A percentile compares a stretch with the other conserved stretches of the same genome.
phyloP scores from a whole-genome alignment of 2,113 vertebrate species.

The Rostratula benghalensis region DNA sequence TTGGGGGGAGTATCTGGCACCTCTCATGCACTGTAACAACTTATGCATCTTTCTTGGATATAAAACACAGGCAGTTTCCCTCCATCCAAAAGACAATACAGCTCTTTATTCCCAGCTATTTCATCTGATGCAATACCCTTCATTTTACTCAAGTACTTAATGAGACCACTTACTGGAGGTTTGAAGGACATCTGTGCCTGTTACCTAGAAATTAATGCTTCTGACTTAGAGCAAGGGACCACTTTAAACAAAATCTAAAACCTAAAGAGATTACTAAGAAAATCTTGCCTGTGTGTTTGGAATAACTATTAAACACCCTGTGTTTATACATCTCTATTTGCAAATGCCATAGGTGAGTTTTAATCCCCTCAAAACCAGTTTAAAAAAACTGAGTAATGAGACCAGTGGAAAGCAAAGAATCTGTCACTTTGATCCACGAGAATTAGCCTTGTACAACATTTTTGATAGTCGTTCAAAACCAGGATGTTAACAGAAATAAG shows the following conservation, averaged over 20 bases:
- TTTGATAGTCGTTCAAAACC: background rate
- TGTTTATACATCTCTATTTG: background rate
- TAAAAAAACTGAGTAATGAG: background rate
- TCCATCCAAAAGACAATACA: background rate
- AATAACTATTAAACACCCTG: background rate
- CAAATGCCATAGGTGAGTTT: background rate
- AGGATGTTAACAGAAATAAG: background rate
- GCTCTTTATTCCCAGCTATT: background rate
- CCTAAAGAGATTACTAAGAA: background rate
- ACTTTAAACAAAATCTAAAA: background rate
- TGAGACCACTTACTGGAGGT: background rate
- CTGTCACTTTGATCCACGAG: background rate
- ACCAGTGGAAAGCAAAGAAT: background rate
- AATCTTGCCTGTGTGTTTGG: background rate
- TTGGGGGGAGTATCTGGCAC: background rate
- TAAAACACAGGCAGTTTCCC: background rate
- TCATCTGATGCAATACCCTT: background rate
- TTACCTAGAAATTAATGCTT: constrained; percentile 12
- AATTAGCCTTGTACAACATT: background rate
- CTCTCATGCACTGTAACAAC: background rate
- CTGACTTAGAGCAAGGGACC: background rate
- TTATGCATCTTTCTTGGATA: background rate
- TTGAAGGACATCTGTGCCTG: constrained; percentile 16
- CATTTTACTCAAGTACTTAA: constrained; percentile 22
- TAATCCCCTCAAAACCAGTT: background rate